These are phyloP conservation scores for Paralichthys olivaceus DNA, from an alignment of 2,113 vertebrate genomes.

Conservation along the genomic window DNA sequence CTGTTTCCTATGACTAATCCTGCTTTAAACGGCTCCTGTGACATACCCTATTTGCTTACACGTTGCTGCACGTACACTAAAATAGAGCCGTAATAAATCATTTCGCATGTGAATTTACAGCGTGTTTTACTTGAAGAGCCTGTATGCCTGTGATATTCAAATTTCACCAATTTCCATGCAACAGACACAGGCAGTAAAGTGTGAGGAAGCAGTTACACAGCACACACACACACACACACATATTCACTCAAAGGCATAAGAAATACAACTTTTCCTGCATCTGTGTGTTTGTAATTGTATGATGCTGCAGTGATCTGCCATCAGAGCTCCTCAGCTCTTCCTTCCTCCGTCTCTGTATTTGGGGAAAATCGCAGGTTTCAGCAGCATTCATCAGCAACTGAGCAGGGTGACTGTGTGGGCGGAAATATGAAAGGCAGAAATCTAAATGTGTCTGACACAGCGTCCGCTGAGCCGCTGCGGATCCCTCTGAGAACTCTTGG, in stretches of 20 bases:
- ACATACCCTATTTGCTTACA: constrained; percentile 65
- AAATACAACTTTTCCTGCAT: constrained; percentile 11
- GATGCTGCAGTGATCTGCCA: constrained; percentile 56
- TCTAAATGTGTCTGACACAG: constrained; percentile 83
- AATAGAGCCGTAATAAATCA: constrained; percentile 43
- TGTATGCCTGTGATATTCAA: neutral
- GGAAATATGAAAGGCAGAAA: constrained; percentile 83
- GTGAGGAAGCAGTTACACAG: neutral
- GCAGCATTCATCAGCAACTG: constrained; percentile 75
- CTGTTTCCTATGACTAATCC: constrained; percentile 78
- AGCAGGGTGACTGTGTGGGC: constrained; percentile 80
- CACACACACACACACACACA: neutral
- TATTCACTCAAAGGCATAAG: neutral
- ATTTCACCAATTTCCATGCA: neutral
- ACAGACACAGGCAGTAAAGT: neutral
- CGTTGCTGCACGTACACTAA: constrained; percentile 47
- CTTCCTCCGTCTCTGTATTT: constrained; percentile 61
- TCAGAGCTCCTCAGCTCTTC: constrained; percentile 23
- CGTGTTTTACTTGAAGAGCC: constrained; percentile 16
- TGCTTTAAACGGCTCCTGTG: constrained; percentile 77
- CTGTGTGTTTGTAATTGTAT: constrained; percentile 21
- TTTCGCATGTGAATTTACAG: constrained; percentile 8
- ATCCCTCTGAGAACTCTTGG: constrained; percentile 70
- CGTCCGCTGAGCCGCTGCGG: constrained; percentile 67
- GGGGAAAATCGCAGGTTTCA: constrained; percentile 76